Base-by-base conservation (phyloP, 2,888 invertebrate species). In the Ophion ventricosus region DNA sequence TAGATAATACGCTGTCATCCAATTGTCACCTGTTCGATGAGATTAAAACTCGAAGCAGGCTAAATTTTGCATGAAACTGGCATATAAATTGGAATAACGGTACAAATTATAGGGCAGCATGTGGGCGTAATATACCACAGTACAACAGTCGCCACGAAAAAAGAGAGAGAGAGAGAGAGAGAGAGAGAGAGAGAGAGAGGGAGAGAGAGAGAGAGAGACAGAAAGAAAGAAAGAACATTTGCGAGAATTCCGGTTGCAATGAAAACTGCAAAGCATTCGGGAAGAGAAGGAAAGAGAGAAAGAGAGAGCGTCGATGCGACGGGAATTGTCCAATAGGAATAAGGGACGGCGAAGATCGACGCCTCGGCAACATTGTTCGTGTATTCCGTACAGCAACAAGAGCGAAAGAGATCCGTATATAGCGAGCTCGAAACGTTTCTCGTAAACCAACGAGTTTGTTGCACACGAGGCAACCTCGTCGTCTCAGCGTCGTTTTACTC, bases 401-500 rank as follows among this genome's bases (percentile, higher is more conserved):
- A 77, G 43, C 23, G 57, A 43, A 74, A 59, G 77, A 66, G 74
- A 64, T 63, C 83, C 82, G 35, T 54, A 57, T 49, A 54, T 64
- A 20, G 35, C 29, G 11, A 54, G 49, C 49, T 49, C 17, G 49
- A 20, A 78, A 84, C 81, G 85, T 73, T 84, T 83, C 87, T 87
- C 87, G 83, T 87, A 87, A 87, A 87, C 85, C 82, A 77, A 43
- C 82, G 83, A 85, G 79, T 87, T 87, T 87, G 87, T 87, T 87
- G 87, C 83, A 67, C 75, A 81, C 80, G 66, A 77, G 66, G 77
- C 80, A 80, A 72, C 69, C 23, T 67, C 23, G 23, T 57, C 72
- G 69, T 77, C 84, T 69, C 83, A 14, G 49, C 14, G 64, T 76
- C 84, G 82, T 84, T 84, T 86, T 80, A 86, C 84, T 79, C 82